Percentiles rank a stretch among this genome's conserved stretches.
Evolutionary conservation across 2,797 vertebrate species (phyloP).

Genomic region (Mus spretus): DNA sequence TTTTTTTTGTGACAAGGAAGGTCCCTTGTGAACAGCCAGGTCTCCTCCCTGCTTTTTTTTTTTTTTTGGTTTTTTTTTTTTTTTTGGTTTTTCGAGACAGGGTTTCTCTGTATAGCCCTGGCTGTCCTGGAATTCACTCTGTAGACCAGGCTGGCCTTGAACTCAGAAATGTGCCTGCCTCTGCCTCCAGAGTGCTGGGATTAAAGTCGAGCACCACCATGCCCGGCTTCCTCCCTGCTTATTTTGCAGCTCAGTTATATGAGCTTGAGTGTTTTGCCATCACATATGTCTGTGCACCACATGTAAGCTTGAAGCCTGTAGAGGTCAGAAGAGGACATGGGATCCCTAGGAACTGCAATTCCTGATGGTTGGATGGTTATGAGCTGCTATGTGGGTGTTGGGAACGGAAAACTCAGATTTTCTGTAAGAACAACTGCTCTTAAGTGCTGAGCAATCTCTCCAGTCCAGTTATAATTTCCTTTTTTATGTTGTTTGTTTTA

Average conservation of each 20-base stretch:
- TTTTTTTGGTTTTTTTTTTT: too few species aligned
- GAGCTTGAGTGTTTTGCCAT: background rate
- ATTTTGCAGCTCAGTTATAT: constrained; percentile 11
- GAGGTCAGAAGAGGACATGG: background rate
- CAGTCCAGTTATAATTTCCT: background rate
- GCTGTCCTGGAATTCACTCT: too few species aligned
- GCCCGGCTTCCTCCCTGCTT: background rate
- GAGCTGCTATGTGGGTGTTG: background rate
- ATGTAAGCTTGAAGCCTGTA: background rate
- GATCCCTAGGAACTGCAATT: background rate
- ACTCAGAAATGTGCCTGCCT: too few species aligned
- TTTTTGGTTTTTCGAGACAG: too few species aligned
- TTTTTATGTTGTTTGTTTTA: background rate
- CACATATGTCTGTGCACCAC: background rate
- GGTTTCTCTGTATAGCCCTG: too few species aligned
- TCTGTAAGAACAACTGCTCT: background rate
- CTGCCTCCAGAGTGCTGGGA: too few species aligned
- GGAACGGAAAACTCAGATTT: background rate
- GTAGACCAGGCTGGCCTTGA: background rate
- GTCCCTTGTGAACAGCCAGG: background rate
- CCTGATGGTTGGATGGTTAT: background rate
- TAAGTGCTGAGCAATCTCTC: background rate
- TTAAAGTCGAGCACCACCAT: too few species aligned
- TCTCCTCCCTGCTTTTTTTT: background rate
- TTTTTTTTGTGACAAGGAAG: background rate